phyloP scores from a whole-genome alignment of 2,113 vertebrate genomes.

The Dissostichus mawsoni region DNA sequence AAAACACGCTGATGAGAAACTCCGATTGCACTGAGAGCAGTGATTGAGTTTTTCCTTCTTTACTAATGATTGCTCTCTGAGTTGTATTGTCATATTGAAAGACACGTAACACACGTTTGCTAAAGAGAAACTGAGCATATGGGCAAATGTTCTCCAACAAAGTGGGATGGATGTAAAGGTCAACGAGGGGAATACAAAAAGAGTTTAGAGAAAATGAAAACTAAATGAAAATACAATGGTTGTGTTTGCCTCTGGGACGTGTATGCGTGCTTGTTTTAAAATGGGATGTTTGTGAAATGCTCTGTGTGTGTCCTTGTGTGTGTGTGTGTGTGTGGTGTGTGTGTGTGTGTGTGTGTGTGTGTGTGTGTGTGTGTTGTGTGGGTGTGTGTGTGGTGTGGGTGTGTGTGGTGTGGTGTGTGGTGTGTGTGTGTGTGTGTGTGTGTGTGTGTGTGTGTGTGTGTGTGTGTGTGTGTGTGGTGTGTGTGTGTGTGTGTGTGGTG shows the following conservation, averaged over 20 bases:
- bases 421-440: conserved; percentile 55
- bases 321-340: conserved; percentile 58
- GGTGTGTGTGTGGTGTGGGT: conserved; percentile 54
- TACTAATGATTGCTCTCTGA: conserved; percentile 13
- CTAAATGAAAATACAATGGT: conserved; percentile 78
- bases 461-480: conserved; percentile 58
- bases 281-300: conserved; percentile 73
- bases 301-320: conserved; percentile 51
- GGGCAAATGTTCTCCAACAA: conserved; percentile 57
- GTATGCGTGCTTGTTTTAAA: conserved; percentile 70
- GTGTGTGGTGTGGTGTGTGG: too few relatives aligned
- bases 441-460: conserved; percentile 54
- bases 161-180: conserved; percentile 64
- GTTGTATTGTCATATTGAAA: neutral
- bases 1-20: conserved; percentile 23
- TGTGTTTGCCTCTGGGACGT: conserved; percentile 65
- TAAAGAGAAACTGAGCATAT: conserved; percentile 66
- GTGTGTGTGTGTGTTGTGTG: conserved; percentile 57
- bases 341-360: conserved; percentile 56
- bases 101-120: neutral
- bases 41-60: neutral
- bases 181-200: conserved; percentile 69
- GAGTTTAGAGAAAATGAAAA: conserved; percentile 78
- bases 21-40: neutral
- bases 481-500: conserved; percentile 56